Base-by-base conservation (phyloP, 2,113 vertebrate species). In the Podocnemis expansa region DNA sequence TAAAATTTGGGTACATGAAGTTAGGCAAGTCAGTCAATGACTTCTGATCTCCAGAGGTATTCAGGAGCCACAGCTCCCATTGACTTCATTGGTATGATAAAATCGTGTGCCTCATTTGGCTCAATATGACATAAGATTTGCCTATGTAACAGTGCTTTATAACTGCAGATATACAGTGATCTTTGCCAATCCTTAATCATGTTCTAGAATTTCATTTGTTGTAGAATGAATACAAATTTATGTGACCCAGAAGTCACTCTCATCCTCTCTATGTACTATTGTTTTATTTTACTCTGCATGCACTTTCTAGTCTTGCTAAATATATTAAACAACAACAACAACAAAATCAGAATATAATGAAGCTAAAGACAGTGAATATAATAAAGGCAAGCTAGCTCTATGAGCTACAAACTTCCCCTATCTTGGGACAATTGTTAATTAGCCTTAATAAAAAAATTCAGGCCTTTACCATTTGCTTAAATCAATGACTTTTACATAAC, bases 161-260 rank as follows among this genome's bases (percentile, higher is more conserved):
- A n/a, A n/a, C 19, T 67, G n/a, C 93, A 94, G 82, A 86, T 58
- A 27, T 88, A n/a, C 87, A 94, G 90, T 94, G 93, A 78, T 94
- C 95, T 67, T 84, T 94, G 90, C 95, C 90, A 95, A 93, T 85
- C 16, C n/a, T 85, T 91, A 95, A 90, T 89, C 80, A 85, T 78
- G 54, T 94, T 94, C 89, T 95, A 96, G 89, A 89, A 94, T 94
- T 58, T 63, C 21, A 54, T 78, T 93, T 93, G 87, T 76, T 94
- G 86, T 94, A 84, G 82, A 85, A 5, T 95, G 93, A n/a, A 90
- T 88, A 58, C 41, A 9, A 73, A 95, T 94, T 89, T 16, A 84
- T 89, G 88, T 78, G 84, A 83, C 93, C 84, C 91, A 67, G 78
- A 43, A 94, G 91, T n/a, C 27, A 60, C 84, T 80, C 3, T 7